Evolutionary conservation across 2,797 vertebrate species (phyloP).

Genomic region (Protonibea diacanthus): DNA sequence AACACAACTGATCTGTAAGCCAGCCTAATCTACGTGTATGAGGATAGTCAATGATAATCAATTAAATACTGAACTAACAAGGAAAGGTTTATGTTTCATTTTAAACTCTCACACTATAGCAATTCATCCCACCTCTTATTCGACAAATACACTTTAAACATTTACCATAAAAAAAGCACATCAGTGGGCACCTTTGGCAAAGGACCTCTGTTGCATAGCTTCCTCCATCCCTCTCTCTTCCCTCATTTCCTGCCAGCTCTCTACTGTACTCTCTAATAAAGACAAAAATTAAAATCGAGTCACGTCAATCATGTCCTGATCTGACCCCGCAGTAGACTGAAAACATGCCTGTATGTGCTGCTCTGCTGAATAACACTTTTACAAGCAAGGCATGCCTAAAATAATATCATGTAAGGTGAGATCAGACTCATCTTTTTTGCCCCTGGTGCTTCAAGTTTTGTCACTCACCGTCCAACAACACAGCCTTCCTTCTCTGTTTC

Average conservation of each 20-base stretch:
- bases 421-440: not conserved
- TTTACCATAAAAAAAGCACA: not conserved
- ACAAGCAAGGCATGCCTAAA: not conserved
- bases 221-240: not conserved
- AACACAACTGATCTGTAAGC: too few species aligned
- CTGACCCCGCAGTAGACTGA: not conserved
- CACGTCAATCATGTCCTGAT: slow-evolving; percentile 9
- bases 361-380: not conserved
- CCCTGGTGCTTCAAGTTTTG: not conserved
- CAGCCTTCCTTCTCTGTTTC: slow-evolving; percentile 68
- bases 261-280: slow-evolving; percentile 20
- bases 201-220: not conserved
- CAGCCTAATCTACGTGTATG: too few species aligned
- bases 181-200: not conserved
- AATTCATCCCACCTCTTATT: not conserved
- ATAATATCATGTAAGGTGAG: not conserved
- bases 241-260: slow-evolving; percentile 39
- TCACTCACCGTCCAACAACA: slow-evolving; percentile 80
- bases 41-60: too few species aligned
- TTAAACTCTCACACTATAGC: not conserved
- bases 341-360: not conserved
- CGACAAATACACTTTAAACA: not conserved
- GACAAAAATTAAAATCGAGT: not conserved
- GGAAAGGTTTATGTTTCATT: not conserved
- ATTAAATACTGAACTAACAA: too few species aligned